A percentile compares a stretch with the other conserved stretches of the same genome.
phyloP scores from a whole-genome alignment of 2,888 invertebrate species.

The Thymelicus sylvestris region DNA sequence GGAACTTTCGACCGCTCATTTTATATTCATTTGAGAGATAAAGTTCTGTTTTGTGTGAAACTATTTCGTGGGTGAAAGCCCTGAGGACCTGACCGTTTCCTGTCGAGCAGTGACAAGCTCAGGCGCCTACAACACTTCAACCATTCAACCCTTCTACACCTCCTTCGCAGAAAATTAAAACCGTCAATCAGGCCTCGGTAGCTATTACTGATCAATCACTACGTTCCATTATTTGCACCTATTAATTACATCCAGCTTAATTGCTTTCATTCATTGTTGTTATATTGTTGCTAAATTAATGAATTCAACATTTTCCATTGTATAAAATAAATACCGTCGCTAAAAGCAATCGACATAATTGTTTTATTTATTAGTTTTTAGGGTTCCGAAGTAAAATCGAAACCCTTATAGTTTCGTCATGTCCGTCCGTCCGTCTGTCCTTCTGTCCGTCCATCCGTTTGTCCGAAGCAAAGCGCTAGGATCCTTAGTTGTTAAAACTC shows the following conservation, averaged over 20 bases:
- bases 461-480: too few species aligned
- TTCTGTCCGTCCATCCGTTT: too few species aligned
- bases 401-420: too few species aligned
- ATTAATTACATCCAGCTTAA: slow-evolving; percentile 76
- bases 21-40: slow-evolving; percentile 5
- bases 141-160: slow-evolving; percentile 43
- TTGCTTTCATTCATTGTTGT: slow-evolving; percentile 67
- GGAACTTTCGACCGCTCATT: not conserved
- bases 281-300: slow-evolving; percentile 64
- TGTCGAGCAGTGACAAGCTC: slow-evolving; percentile 53
- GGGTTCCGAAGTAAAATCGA: too few species aligned
- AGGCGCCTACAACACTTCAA: slow-evolving; percentile 51
- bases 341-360: slow-evolving; percentile 12
- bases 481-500: too few species aligned
- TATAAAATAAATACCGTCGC: slow-evolving; percentile 30
- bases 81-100: slow-evolving; percentile 51
- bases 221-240: slow-evolving; percentile 68
- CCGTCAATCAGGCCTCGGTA: slow-evolving; percentile 73
- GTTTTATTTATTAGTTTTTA: slow-evolving; percentile 17
- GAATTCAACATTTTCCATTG: slow-evolving; percentile 36
- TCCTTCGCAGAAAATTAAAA: slow-evolving; percentile 64
- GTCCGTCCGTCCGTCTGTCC: too few species aligned
- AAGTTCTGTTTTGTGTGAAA: slow-evolving; percentile 21
- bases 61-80: slow-evolving; percentile 41
- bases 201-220: slow-evolving; percentile 76